Conservation (phyloP, 2,888 invertebrate species). For the Slavum lentiscoides region DNA sequence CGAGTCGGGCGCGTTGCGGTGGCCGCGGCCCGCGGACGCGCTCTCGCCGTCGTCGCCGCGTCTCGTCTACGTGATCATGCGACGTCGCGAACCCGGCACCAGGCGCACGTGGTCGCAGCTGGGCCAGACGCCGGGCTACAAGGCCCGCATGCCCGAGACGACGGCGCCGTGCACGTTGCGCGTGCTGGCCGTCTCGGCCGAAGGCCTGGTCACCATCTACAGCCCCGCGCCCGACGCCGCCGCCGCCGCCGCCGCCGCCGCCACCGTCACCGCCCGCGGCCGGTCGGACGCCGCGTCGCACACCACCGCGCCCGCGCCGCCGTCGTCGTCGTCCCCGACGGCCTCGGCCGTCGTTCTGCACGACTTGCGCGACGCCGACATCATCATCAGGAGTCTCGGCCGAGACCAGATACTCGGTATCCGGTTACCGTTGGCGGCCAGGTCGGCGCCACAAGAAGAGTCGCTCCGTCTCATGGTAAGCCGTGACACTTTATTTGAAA, state of each 20-base stretch:
- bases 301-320: not conserved
- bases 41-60: conserved; percentile 48
- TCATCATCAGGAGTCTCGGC: conserved; percentile 41
- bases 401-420: conserved; percentile 49
- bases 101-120: conserved; percentile 59
- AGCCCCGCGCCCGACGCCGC: conserved; percentile 63
- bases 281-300: conserved; percentile 41
- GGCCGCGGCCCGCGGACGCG: conserved; percentile 64
- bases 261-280: not conserved
- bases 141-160: conserved; percentile 69
- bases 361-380: conserved; percentile 41
- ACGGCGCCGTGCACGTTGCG: conserved; percentile 67
- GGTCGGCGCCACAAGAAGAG: conserved; percentile 32
- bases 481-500: not conserved
- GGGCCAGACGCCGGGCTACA: conserved; percentile 67
- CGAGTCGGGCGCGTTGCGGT: conserved; percentile 68
- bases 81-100: conserved; percentile 62
- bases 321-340: not conserved
- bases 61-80: conserved; percentile 75
- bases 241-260: conserved; percentile 31
- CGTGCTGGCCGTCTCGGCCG: conserved; percentile 72
- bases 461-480: conserved; percentile 48
- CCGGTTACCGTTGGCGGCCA: conserved; percentile 42
- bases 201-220: conserved; percentile 72
- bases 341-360: not conserved